These are phyloP conservation scores for Octodon degus DNA, from an alignment of 2,113 vertebrate genomes.

Conservation along the genomic window DNA sequence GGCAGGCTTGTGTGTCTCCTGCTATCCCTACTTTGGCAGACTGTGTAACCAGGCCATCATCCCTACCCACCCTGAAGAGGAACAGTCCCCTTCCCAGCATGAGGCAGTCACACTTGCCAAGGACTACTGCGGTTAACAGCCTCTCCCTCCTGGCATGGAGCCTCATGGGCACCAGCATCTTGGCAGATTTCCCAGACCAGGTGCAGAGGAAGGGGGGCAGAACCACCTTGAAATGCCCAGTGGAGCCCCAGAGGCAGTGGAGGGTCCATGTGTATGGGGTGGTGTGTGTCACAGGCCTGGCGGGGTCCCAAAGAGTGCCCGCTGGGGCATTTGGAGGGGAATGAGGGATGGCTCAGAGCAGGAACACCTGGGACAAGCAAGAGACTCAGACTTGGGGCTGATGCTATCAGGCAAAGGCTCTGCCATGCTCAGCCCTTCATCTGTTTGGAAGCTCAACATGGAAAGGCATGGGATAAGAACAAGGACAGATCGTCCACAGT, in stretches of 20 bases:
- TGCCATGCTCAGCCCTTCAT: too few relatives aligned
- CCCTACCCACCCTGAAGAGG: too few relatives aligned
- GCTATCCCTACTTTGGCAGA: not conserved
- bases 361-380: not conserved
- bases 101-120: not conserved
- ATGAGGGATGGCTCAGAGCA: accelerated
- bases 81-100: not conserved
- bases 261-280: accelerated
- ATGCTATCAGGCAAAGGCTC: not conserved
- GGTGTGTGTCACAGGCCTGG: not conserved
- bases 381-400: not conserved
- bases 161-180: not conserved
- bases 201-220: not conserved
- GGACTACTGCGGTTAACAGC: not conserved
- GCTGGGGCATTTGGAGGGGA: not conserved
- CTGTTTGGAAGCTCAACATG: not conserved
- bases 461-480: not conserved
- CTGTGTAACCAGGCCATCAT: not conserved
- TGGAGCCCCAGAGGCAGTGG: not conserved
- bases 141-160: not conserved
- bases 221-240: not conserved
- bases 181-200: not conserved
- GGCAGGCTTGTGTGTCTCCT: not conserved
- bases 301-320: accelerated
- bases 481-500: accelerated